Percentiles rank a stretch among this genome's conserved stretches.
phyloP scores from a whole-genome alignment of 2,113 vertebrate genomes.

The Vireo altiloquus region DNA sequence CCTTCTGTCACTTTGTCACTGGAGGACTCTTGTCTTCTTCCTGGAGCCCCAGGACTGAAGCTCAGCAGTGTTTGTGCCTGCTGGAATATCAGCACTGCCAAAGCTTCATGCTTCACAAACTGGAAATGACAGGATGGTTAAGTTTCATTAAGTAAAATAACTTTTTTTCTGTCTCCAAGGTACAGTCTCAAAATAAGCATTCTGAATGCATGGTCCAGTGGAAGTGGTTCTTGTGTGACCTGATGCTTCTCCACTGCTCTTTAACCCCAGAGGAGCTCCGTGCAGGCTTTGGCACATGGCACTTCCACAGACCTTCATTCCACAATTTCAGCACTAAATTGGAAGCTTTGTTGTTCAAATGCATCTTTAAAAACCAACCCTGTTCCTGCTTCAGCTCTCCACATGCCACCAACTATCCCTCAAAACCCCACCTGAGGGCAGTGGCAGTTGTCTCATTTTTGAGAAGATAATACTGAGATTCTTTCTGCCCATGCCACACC shows the following conservation, averaged over 20 bases:
- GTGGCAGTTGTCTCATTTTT: background rate
- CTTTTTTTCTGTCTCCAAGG: background rate
- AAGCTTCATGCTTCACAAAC: background rate
- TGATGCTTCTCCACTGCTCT: background rate
- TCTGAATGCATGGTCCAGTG: background rate
- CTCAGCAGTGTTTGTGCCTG: background rate
- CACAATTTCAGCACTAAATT: background rate
- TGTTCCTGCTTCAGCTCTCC: background rate
- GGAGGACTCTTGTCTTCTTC: background rate
- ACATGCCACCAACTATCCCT: background rate
- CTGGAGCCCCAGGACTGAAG: background rate
- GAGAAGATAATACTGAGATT: background rate
- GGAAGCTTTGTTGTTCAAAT: background rate
- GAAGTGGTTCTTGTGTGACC: background rate
- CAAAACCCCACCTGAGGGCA: background rate
- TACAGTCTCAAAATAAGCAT: background rate
- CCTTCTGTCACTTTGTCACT: background rate
- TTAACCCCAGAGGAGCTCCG: background rate
- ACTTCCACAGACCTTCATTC: background rate
- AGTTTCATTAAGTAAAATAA: background rate
- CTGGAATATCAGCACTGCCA: background rate
- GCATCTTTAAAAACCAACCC: background rate
- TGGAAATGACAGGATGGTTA: background rate
- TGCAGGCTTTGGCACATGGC: background rate
- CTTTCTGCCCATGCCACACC: background rate